These are phyloP conservation scores for Ranitomeya imitator DNA, from an alignment of 2,113 vertebrate genomes.

Conservation along the genomic window DNA sequence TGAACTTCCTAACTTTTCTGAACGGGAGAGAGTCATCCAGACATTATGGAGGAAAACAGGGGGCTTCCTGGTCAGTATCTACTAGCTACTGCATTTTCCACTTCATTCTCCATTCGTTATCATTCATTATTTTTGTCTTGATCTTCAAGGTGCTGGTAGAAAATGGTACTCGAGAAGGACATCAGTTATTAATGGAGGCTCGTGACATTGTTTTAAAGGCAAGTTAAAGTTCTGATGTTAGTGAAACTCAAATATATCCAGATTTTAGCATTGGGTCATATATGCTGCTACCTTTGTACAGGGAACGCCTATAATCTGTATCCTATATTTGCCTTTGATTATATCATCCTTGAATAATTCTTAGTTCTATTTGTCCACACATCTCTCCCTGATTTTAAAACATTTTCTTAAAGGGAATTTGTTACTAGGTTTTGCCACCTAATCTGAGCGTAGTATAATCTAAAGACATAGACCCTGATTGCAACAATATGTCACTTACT, in stretches of 20 bases:
- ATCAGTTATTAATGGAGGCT: constrained; percentile 86
- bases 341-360: neutral
- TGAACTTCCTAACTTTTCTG: constrained; percentile 71
- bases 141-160: constrained; percentile 80
- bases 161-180: constrained; percentile 86
- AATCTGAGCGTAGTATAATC: too few species aligned
- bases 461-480: too few species aligned
- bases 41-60: constrained; percentile 87
- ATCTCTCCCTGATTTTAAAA: neutral
- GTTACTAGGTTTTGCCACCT: too few species aligned
- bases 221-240: neutral
- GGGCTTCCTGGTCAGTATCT: constrained; percentile 77
- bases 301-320: neutral
- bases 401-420: neutral
- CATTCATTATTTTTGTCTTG: neutral
- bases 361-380: neutral
- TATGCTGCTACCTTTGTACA: neutral
- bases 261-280: neutral
- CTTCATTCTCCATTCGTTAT: neutral
- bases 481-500: too few species aligned
- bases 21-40: constrained; percentile 67
- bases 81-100: constrained; percentile 29
- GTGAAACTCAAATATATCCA: neutral
- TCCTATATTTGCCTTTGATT: neutral
- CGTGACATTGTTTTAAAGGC: constrained; percentile 78